Conservation (phyloP, 2,888 invertebrate genomes). For the Galeopsomyia nigrocyanea region DNA sequence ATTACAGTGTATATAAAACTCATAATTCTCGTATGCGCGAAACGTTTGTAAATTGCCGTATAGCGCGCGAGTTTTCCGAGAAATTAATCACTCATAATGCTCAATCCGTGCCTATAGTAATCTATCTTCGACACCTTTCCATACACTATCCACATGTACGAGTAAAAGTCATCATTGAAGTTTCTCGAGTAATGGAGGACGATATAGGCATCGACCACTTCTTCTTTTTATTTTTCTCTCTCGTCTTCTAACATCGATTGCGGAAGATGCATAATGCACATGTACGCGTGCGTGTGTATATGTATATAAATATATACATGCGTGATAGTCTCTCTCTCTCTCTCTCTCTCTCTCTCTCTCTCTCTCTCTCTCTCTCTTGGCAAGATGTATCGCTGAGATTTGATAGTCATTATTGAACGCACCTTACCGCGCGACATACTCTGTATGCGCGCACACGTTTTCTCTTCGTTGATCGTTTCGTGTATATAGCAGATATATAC, state of each 20-base stretch:
- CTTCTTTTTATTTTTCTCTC: constrained; percentile 26
- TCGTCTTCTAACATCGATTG: constrained; percentile 39
- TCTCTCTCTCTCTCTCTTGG: too few relatives aligned
- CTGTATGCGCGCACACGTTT: constrained; percentile 7
- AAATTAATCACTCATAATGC: too few relatives aligned
- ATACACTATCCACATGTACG: too few relatives aligned
- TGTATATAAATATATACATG: constrained; percentile 10
- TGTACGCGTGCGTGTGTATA: background rate
- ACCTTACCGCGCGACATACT: constrained; percentile 23
- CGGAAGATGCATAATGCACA: constrained; percentile 18
- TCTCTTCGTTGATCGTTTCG: constrained; percentile 24
- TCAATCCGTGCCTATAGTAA: too few relatives aligned
- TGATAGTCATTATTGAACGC: constrained; percentile 35
- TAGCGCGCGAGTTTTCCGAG: too few relatives aligned
- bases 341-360: too few relatives aligned
- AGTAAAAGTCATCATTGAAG: background rate
- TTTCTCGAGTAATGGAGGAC: constrained; percentile 10
- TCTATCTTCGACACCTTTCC: too few relatives aligned
- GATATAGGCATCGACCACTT: constrained; percentile 37
- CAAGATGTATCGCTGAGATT: constrained; percentile 40
- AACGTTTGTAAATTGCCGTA: too few relatives aligned
- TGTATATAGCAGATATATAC: constrained; percentile 9
- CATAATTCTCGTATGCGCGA: too few relatives aligned
- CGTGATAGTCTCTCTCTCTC: background rate
- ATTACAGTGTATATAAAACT: too few relatives aligned